Base-by-base conservation (phyloP, 2,797 vertebrate genomes). In the Channallabes apus region DNA sequence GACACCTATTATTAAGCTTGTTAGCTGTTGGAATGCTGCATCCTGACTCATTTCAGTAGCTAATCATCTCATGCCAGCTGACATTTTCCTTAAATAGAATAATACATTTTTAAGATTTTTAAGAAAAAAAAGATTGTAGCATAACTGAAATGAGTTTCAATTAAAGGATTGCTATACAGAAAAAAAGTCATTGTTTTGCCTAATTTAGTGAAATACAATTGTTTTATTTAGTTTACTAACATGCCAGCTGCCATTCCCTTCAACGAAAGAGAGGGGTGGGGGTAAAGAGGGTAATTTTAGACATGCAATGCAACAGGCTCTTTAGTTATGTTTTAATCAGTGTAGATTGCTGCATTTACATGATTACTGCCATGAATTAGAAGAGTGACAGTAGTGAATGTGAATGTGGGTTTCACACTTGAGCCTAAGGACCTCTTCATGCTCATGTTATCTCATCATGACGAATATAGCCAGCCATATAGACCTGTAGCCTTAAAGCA, bases 311-410 rank as follows among this genome's bases (percentile, higher is more conserved):
- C 29, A 38, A 58, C 14, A 41, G 20, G 54, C 79, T 85, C 56
- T 29, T 65, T 82, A 67, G 38, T 65, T 82, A 76, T 64, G 59
- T 77, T 82, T 77, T 77, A 24, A 51, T 80, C 35, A 69, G 46
- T 82, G 59, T 85, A 46, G 46, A 46, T 11, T 46, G 71, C 59
- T 59, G 80, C 29, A 41, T 82, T 59, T 58, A 56, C 41, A 82
- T 73, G 56, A 51, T 82, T 85, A 80, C 58, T 80, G 68, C 41
- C 80, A 59, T 85, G 29, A 62, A 80, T 76, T 38, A 11, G 22
- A 38, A 38, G 17, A 27, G 32, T 72, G 76, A 71, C 35, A n/a
- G 76, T 80, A 27, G 6, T 20, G 12, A 56, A 29, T 69, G 17
- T 71, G 38, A 56, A 41, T 69, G 17, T 71, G 38, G 20, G 65